Evolutionary conservation across 2,888 invertebrate species (phyloP).

Genomic region (Iselma pallidipennis): DNA sequence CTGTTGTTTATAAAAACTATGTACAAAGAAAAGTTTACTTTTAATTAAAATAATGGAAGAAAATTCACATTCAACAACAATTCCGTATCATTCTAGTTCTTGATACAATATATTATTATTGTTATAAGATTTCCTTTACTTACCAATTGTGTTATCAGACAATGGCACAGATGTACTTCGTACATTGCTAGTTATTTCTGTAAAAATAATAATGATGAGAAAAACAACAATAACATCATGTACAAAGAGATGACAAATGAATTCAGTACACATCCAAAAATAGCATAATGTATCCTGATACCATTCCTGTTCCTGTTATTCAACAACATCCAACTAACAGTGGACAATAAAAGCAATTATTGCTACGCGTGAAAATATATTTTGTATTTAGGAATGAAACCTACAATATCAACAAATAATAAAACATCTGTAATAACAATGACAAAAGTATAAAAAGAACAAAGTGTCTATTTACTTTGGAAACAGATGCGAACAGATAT

Average conservation of each 20-base stretch:
- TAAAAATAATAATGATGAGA: constrained; percentile 11
- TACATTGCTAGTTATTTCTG: constrained; percentile 40
- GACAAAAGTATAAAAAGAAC: neutral
- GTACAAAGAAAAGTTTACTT: too few species aligned
- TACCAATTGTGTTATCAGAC: constrained; percentile 31
- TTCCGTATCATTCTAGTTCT: too few species aligned
- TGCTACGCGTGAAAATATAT: neutral
- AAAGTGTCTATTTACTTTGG: neutral
- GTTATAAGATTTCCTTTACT: too few species aligned
- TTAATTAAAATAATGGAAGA: too few species aligned
- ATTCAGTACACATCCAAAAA: too few species aligned
- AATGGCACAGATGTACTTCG: constrained; percentile 28
- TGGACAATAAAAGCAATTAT: neutral
- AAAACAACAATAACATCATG: neutral
- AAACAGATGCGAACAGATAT: neutral
- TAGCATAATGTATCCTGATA: too few species aligned
- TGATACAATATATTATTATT: too few species aligned
- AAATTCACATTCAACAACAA: too few species aligned
- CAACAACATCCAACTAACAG: too few species aligned
- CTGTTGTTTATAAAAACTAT: too few species aligned
- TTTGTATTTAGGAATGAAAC: neutral
- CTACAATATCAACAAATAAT: neutral
- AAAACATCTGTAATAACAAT: neutral
- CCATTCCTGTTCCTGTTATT: too few species aligned
- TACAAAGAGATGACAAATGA: neutral